These are phyloP conservation scores for Xestia c-nigrum DNA, from an alignment of 2,888 invertebrate species.

Conservation along the genomic window DNA sequence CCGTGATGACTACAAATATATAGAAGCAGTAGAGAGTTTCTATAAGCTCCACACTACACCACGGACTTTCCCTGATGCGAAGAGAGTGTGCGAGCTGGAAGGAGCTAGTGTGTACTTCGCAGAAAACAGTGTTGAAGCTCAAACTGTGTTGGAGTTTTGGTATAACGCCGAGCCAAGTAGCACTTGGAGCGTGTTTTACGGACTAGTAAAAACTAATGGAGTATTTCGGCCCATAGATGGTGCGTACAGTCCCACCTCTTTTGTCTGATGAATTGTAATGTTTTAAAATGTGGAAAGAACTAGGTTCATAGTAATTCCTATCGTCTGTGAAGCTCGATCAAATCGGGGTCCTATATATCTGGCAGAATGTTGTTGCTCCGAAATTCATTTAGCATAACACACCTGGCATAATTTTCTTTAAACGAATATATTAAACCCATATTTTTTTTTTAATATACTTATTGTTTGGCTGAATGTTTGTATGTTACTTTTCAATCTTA, in stretches of 20 bases:
- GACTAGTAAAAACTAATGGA: slow-evolving; percentile 68
- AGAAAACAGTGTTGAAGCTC: slow-evolving; percentile 74
- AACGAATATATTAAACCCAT: no score
- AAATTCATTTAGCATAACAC: no score
- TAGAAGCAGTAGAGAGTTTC: slow-evolving; percentile 74
- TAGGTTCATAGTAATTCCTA: neutral
- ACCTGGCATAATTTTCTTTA: no score
- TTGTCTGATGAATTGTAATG: neutral
- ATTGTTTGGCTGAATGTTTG: no score
- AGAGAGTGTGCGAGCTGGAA: slow-evolving; percentile 74
- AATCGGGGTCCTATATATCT: no score
- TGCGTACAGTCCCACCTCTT: neutral
- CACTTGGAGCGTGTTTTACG: slow-evolving; percentile 67
- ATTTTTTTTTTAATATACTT: no score
- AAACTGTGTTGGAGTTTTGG: slow-evolving; percentile 70
- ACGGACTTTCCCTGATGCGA: slow-evolving; percentile 77
- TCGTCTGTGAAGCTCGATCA: no score
- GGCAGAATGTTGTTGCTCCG: no score
- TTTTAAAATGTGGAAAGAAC: neutral
- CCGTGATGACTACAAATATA: slow-evolving; percentile 79
- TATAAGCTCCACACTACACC: slow-evolving; percentile 81
- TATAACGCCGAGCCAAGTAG: slow-evolving; percentile 67
- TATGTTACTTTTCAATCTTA: no score
- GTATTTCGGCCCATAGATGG: slow-evolving; percentile 13
- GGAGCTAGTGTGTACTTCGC: slow-evolving; percentile 80